These are phyloP conservation scores for Trematocara zebra DNA, from an alignment of 2,113 vertebrate genomes.

Conservation along the genomic window DNA sequence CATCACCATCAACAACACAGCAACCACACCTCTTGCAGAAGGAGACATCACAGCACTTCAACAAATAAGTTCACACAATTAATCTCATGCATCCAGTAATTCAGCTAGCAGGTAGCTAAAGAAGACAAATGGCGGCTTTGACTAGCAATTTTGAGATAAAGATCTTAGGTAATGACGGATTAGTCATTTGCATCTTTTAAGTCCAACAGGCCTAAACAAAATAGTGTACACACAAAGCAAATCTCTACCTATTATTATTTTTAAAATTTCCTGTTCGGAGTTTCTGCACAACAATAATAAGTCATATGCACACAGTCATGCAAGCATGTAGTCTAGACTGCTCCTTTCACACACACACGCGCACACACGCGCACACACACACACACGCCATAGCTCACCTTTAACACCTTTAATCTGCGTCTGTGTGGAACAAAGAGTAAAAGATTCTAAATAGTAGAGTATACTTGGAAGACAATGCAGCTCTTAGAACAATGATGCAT, in stretches of 20 bases:
- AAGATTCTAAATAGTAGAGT: slow-evolving; percentile 57
- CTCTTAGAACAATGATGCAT: slow-evolving; percentile 54
- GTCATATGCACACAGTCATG: slow-evolving; percentile 11
- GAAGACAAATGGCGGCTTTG: slow-evolving; percentile 65
- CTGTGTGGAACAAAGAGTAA: slow-evolving; percentile 56
- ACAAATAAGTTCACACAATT: slow-evolving; percentile 44
- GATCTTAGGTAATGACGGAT: slow-evolving; percentile 63
- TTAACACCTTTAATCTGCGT: neutral
- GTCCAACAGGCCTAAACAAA: slow-evolving; percentile 62
- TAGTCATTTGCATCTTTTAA: slow-evolving; percentile 64
- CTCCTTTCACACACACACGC: neutral
- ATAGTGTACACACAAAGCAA: slow-evolving; percentile 39
- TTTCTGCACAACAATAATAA: slow-evolving; percentile 56
- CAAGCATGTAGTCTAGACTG: slow-evolving; percentile 9
- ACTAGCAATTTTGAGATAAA: slow-evolving; percentile 63
- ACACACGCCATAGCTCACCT: neutral
- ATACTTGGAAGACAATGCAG: slow-evolving; percentile 42
- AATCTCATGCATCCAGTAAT: slow-evolving; percentile 46
- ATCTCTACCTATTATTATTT: slow-evolving; percentile 55
- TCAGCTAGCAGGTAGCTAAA: slow-evolving; percentile 38
- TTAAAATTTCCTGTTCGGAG: slow-evolving; percentile 51
- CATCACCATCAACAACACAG: neutral
- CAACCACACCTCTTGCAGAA: neutral
- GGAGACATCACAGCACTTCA: slow-evolving; percentile 32
- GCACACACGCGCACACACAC: neutral